Conservation (phyloP, 2,888 invertebrate genomes). For the Andrena chrysosceles region DNA sequence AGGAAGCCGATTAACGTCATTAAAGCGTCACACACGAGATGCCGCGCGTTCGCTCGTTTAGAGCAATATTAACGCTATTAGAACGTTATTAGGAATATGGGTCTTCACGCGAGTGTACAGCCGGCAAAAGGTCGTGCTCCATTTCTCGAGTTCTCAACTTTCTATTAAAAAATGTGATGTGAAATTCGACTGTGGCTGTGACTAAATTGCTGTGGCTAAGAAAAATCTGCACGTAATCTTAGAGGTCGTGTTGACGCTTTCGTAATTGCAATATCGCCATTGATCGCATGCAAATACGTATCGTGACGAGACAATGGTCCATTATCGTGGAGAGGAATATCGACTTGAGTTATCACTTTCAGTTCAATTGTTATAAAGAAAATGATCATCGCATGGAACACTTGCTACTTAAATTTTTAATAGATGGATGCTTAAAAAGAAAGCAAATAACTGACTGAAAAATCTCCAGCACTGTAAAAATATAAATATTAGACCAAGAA, state of each 20-base stretch:
- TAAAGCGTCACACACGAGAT: slow-evolving; percentile 26
- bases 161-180: too few species aligned
- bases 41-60: slow-evolving; percentile 19
- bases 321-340: slow-evolving; percentile 24
- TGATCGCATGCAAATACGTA: slow-evolving; percentile 30
- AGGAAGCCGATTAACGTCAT: slow-evolving; percentile 33
- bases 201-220: too few species aligned
- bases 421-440: too few species aligned
- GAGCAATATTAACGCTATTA: slow-evolving; percentile 34
- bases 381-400: not conserved
- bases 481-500: too few species aligned
- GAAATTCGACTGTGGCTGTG: too few species aligned
- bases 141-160: not conserved
- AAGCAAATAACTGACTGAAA: too few species aligned
- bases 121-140: not conserved
- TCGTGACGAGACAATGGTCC: slow-evolving; percentile 31
- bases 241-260: not conserved
- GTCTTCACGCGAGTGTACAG: not conserved
- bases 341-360: not conserved
- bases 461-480: too few species aligned
- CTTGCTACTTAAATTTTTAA: not conserved
- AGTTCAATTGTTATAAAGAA: not conserved
- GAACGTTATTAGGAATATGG: slow-evolving; percentile 26
- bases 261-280: slow-evolving; percentile 16
- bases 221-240: not conserved